Base-by-base conservation (phyloP, 2,113 vertebrate species). In the Steatornis caripensis region DNA sequence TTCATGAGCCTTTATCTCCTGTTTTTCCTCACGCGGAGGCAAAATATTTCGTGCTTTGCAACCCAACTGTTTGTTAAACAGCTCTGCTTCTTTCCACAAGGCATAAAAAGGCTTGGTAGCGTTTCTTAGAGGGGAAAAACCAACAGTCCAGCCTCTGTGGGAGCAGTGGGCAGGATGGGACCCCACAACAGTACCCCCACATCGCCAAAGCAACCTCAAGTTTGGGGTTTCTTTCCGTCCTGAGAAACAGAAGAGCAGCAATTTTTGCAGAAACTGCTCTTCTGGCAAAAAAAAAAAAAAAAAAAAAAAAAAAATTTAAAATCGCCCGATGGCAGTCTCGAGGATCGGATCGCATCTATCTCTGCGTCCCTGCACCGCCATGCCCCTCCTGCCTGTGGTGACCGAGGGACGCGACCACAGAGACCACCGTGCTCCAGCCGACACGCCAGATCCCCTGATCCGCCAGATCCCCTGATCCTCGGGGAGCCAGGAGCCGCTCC, bases 1-100 rank as follows among this genome's bases (percentile, higher is more conserved):
- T 86, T 85, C 96, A 95, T 23, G 21, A 97, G 69, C 91, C 60
- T 89, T 97, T 96, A 96, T 96, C 97, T 96, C 30, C 41, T 84
- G 79, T 71, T 96, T 97, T 95, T 85, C 18, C 94, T 85, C 17
- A 95, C 7, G 20, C 68, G 6, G n/a, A 95, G 81, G 83, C 78
- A 96, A 97, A 98, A 96, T 48, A 97, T 90, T 43, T 86, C 70
- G 51, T 49, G 68, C 75, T 95, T 48, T 62, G 65, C 84, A 89
- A 95, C 61, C 71, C 84, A 43, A 49, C 4, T 93, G 92, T 68
- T 95, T 93, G 94, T 65, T 93, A 93, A 96, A 91, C 76, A 58
- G 15, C 43, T 49, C 8, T 32, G 34, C 65, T 78, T n/a, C 10
- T 20, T 89, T 75, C 79, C 79, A 4, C 4, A 7, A 66, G 49